Percentiles rank a stretch among this genome's conserved stretches.
phyloP scores from a whole-genome alignment of 2,888 invertebrate genomes.

The Drosophila engyochracea region DNA sequence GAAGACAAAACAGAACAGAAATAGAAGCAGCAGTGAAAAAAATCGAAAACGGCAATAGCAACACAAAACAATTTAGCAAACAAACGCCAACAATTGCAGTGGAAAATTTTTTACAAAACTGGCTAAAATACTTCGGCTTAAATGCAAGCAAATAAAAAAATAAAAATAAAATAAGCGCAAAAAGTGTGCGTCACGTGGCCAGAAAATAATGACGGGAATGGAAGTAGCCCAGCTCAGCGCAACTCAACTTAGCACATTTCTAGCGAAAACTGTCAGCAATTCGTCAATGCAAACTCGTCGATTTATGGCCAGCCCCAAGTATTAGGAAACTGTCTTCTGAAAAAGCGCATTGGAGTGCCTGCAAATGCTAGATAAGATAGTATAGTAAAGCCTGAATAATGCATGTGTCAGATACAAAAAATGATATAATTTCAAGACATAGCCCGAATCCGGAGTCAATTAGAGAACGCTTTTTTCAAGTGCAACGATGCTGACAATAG shows the following conservation, averaged over 20 bases:
- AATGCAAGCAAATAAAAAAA: slow-evolving; percentile 32
- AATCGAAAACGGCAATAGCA: slow-evolving; percentile 57
- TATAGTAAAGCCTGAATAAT: background rate
- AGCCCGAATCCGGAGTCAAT: slow-evolving; percentile 18
- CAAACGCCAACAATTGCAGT: slow-evolving; percentile 67
- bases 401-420: slow-evolving; percentile 6
- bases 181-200: slow-evolving; percentile 61
- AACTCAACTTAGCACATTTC: slow-evolving; percentile 16
- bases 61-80: slow-evolving; percentile 38
- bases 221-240: slow-evolving; percentile 9
- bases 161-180: slow-evolving; percentile 5
- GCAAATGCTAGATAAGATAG: slow-evolving; percentile 54
- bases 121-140: slow-evolving; percentile 49
- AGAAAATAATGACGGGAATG: background rate
- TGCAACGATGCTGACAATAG: slow-evolving; percentile 37
- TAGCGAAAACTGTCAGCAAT: slow-evolving; percentile 36
- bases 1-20: slow-evolving; percentile 1
- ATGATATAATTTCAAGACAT: slow-evolving; percentile 15
- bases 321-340: slow-evolving; percentile 13
- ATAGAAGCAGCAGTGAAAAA: slow-evolving; percentile 32
- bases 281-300: slow-evolving; percentile 41
- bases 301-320: slow-evolving; percentile 13
- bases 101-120: slow-evolving; percentile 71
- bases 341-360: slow-evolving; percentile 36
- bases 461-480: slow-evolving; percentile 35